Evolutionary conservation across 2,888 invertebrate species (phyloP).

Genomic region (Eurytoma adleriae): DNA sequence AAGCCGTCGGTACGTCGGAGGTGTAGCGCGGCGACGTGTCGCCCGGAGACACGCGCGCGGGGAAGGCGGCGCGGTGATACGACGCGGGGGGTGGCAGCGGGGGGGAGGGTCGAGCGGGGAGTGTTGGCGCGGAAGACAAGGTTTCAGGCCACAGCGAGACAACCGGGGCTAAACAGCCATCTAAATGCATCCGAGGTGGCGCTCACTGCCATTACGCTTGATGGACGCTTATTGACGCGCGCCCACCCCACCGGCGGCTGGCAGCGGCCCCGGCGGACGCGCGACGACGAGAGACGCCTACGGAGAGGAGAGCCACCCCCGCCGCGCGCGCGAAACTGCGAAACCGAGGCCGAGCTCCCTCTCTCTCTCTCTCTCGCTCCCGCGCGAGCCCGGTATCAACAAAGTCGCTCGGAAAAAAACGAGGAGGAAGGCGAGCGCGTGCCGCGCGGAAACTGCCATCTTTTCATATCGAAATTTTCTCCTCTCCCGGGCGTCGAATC

Average conservation of each 20-base stretch:
- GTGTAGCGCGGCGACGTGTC: slow-evolving; percentile 9
- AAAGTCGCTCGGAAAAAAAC: slow-evolving; percentile 11
- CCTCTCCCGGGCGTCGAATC: slow-evolving; percentile 50
- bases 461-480: slow-evolving; percentile 58
- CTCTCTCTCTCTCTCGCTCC: background rate
- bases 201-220: slow-evolving; percentile 76
- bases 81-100: background rate
- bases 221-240: slow-evolving; percentile 77
- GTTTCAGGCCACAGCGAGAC: slow-evolving; percentile 68
- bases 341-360: background rate
- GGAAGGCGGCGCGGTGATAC: background rate
- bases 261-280: background rate
- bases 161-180: slow-evolving; percentile 76
- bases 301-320: slow-evolving; percentile 4
- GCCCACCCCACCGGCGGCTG: slow-evolving; percentile 61
- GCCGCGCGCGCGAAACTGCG: background rate
- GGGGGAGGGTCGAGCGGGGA: background rate
- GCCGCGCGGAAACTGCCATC: slow-evolving; percentile 36
- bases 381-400: slow-evolving; percentile 24
- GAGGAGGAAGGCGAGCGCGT: background rate
- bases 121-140: slow-evolving; percentile 55
- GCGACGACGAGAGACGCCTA: background rate
- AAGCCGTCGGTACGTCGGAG: slow-evolving; percentile 9
- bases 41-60: background rate
- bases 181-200: slow-evolving; percentile 77